Percentiles rank a stretch among this genome's conserved stretches.
phyloP scores from a whole-genome alignment of 2,113 vertebrate genomes.

The Ovibos moschatus region DNA sequence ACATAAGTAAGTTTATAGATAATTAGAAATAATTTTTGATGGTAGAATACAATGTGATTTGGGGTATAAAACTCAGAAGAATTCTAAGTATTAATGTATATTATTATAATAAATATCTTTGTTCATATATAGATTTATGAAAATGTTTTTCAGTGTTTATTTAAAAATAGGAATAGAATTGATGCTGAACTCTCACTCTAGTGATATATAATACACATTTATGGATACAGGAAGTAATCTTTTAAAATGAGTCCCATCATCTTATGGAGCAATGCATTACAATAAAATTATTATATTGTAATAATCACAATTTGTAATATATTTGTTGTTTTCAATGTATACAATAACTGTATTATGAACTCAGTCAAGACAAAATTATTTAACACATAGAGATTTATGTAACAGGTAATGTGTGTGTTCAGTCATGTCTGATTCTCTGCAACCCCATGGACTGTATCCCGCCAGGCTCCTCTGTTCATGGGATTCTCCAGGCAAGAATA shows the following conservation, averaged over 20 bases:
- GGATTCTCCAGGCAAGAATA: not conserved
- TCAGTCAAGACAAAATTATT: not conserved
- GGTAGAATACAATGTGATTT: not conserved
- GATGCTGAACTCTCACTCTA: not conserved
- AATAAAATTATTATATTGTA: not conserved
- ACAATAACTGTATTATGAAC: not conserved
- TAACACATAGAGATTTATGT: not conserved
- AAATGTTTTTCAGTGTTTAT: not conserved
- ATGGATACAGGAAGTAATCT: not conserved
- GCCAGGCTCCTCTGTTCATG: not conserved
- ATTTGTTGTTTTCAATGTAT: not conserved
- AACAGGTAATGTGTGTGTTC: not conserved
- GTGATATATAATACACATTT: not conserved
- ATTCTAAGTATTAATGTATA: not conserved
- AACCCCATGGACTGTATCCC: not conserved
- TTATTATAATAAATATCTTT: not conserved
- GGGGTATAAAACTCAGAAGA: not conserved
- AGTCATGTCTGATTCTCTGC: not conserved
- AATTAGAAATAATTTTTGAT: slow-evolving; percentile 1
- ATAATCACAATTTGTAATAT: not conserved
- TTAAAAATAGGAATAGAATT: not conserved
- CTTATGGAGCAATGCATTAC: not conserved
- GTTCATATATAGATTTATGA: not conserved
- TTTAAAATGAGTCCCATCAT: not conserved
- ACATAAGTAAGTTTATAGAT: not conserved